Base-by-base conservation (phyloP, 2,888 invertebrate genomes). In the Aplocera efformata region DNA sequence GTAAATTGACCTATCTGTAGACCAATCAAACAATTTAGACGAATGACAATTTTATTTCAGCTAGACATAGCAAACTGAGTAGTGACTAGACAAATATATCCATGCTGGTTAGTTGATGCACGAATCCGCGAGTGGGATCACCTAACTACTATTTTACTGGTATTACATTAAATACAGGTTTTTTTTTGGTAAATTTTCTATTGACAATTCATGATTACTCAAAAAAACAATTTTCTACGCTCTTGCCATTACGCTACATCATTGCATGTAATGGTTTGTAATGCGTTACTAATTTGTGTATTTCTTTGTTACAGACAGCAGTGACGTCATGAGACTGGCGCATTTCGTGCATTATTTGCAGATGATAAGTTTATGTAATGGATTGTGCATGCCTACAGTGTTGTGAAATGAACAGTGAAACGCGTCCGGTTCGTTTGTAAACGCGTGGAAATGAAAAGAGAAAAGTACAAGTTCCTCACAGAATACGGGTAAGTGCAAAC, bases 371-470 rank as follows among this genome's bases (percentile, higher is more conserved):
- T 66, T 63, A 68, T 63, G 65, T 67, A 67, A 72, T 63, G 51
- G 56, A 55, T 48, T 60, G 58, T 54, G 61, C 56, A 53, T 47
- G 56, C 13, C 33, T 9, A 42, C 44, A 50, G 35, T 27, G 59
- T 70, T 72, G 77, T 80, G 78, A 72, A 68, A 81, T 76, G 75
- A 69, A 67, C 71, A 68, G 77, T 79, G 74, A 66, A 71, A 68
- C 63, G 61, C 59, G 51, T 43, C 52, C 54, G 63, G 56, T 56
- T 66, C 59, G 57, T 66, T 51, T 53, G 60, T 58, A 67, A 70
- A 67, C 62, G 57, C 71, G 74, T 78, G 79, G 86, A 84, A 75
- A 88, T 86, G 86, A 85, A 86, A 86, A 88, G 84, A 76, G 86
- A 85, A 86, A 88, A 88, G 78, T 85, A 85, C 65, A 86, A 84